Conservation (phyloP, 2,888 invertebrate genomes). For the Cyrtodaria siliqua region DNA sequence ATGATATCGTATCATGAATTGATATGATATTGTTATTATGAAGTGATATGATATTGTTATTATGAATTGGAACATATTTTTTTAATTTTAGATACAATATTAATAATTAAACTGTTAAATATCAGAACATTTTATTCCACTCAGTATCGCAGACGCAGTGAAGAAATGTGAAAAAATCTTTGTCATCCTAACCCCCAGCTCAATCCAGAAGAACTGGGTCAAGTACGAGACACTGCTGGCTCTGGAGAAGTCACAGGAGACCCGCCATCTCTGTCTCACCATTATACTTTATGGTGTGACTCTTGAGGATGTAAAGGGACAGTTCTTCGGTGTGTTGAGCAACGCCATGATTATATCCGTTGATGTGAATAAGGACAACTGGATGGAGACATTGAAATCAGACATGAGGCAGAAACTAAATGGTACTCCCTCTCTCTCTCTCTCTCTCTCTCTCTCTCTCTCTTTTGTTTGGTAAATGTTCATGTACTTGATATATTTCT, state of each 20-base stretch:
- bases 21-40: no score
- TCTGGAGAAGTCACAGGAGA: conserved; percentile 32
- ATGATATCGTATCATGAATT: no score
- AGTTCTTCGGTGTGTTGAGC: conserved; percentile 26
- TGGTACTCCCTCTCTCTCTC: background rate
- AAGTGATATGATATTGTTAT: no score
- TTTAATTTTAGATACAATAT: no score
- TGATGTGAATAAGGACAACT: conserved; percentile 16
- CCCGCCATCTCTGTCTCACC: conserved; percentile 18
- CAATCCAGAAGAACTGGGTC: conserved; percentile 25
- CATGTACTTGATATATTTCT: no score
- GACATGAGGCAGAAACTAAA: background rate
- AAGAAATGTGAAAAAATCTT: background rate
- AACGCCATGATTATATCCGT: conserved; percentile 23
- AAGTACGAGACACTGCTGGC: conserved; percentile 38
- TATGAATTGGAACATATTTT: no score
- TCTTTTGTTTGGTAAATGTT: no score
- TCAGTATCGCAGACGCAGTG: background rate
- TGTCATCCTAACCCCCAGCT: background rate
- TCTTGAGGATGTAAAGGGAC: background rate
- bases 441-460: conserved; percentile 3
- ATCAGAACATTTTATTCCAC: no score
- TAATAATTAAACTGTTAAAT: no score
- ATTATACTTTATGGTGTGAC: conserved; percentile 20
- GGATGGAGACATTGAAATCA: conserved; percentile 1